These are phyloP conservation scores for Euplexia lucipara DNA, from an alignment of 2,888 invertebrate genomes.

Conservation along the genomic window DNA sequence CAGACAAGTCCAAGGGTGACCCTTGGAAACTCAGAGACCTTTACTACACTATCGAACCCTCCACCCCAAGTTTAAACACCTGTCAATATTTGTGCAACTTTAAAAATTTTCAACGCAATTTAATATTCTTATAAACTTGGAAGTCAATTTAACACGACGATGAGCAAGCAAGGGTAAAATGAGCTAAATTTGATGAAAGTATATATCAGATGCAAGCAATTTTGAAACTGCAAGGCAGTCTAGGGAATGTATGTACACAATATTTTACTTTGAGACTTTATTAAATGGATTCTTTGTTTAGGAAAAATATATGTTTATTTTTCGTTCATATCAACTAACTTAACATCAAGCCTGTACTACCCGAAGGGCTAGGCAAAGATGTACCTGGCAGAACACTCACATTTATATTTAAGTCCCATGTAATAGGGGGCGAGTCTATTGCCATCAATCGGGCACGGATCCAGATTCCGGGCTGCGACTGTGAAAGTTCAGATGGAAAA, in stretches of 20 bases:
- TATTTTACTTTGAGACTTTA: constrained; percentile 16
- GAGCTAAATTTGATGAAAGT: constrained; percentile 47
- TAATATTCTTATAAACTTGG: constrained; percentile 46
- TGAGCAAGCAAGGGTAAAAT: constrained; percentile 21
- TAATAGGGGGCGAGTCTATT: too few species aligned
- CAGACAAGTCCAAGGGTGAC: constrained; percentile 22
- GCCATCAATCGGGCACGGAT: too few species aligned
- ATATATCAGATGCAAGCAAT: constrained; percentile 45
- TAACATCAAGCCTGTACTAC: not conserved
- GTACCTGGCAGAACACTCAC: too few species aligned
- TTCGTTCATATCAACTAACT: not conserved
- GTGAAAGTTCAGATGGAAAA: too few species aligned
- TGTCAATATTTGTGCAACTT: constrained; percentile 58
- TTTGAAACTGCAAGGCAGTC: not conserved
- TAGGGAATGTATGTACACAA: not conserved
- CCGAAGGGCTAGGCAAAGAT: too few species aligned
- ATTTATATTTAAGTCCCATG: too few species aligned
- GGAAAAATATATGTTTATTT: not conserved
- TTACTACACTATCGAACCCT: constrained; percentile 25
- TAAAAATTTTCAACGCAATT: constrained; percentile 49
- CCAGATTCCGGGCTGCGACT: too few species aligned
- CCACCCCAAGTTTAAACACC: constrained; percentile 34
- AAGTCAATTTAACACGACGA: constrained; percentile 43
- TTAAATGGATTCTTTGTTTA: constrained; percentile 1
- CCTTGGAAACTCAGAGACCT: constrained; percentile 45